Evolutionary conservation across 2,797 vertebrate genomes (phyloP).

Genomic region (Xerus rutilus): DNA sequence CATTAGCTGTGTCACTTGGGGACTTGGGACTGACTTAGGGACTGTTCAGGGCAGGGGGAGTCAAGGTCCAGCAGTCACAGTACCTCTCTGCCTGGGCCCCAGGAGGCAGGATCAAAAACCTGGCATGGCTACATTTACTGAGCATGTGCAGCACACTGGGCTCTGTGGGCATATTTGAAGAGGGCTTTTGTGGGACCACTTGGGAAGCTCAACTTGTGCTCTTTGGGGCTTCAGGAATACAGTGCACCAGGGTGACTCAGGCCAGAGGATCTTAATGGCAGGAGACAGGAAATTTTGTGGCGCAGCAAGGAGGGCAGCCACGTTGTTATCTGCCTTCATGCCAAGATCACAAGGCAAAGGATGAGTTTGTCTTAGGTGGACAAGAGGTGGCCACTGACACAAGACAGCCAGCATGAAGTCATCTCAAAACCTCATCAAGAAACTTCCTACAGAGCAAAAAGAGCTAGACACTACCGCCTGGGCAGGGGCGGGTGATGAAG

Average conservation of each 20-base stretch:
- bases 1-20: not conserved
- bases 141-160: not conserved
- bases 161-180: not conserved
- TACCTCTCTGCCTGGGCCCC: not conserved
- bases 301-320: not conserved
- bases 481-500: not conserved
- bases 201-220: not conserved
- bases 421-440: not conserved
- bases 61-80: not conserved
- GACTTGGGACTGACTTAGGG: not conserved
- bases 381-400: not conserved
- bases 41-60: not conserved
- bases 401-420: not conserved
- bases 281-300: not conserved
- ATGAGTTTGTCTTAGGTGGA: not conserved
- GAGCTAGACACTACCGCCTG: not conserved
- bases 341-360: not conserved
- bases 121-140: too few relatives aligned
- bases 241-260: not conserved
- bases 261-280: constrained; percentile 1
- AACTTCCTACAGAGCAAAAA: not conserved
- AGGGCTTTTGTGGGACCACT: not conserved
- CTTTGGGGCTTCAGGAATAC: not conserved
- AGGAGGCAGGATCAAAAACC: not conserved
- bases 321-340: not conserved